A percentile compares a stretch with the other conserved stretches of the same genome.
Conservation (phyloP, 1,140 invertebrate genomes). For the Gyrodactylus salaris region DNA sequence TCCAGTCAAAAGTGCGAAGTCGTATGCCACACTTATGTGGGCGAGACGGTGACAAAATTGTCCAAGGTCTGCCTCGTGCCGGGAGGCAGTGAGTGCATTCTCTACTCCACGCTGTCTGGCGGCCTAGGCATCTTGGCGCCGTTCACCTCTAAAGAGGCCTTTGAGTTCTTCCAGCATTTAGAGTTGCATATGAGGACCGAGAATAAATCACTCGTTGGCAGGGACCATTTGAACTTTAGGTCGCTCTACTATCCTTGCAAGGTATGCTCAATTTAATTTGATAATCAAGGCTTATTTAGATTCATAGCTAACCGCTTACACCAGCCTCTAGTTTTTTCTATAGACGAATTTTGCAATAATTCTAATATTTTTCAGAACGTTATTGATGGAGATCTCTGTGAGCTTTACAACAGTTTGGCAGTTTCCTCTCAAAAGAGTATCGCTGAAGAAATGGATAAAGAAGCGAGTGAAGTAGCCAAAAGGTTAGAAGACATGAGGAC, state of each 20-base stretch:
- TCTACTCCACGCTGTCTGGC: constrained; percentile 78
- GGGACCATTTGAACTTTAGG: constrained; percentile 78
- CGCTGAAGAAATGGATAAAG: constrained; percentile 59
- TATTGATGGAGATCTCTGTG: constrained; percentile 88
- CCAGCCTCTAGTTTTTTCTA: too few relatives aligned
- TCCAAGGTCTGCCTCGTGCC: constrained; percentile 79
- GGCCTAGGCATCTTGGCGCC: constrained; percentile 65
- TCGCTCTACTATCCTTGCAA: constrained; percentile 93
- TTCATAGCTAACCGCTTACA: constrained; percentile 16
- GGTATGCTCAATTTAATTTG: constrained; percentile 28
- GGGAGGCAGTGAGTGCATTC: constrained; percentile 65
- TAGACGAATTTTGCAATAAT: too few relatives aligned
- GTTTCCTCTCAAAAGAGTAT: constrained; percentile 66
- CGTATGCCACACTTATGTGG: constrained; percentile 63
- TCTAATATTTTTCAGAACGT: too few relatives aligned
- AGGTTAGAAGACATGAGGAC: constrained; percentile 25
- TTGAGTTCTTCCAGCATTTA: constrained; percentile 91
- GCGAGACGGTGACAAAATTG: constrained; percentile 36
- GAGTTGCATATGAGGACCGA: constrained; percentile 99
- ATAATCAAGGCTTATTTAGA: constrained; percentile 5
- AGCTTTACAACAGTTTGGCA: constrained; percentile 87
- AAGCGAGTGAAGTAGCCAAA: constrained; percentile 47
- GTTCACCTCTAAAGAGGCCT: constrained; percentile 86
- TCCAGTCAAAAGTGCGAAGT: constrained; percentile 86
- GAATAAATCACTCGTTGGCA: constrained; percentile 65